Evolutionary conservation across 2,888 invertebrate species (phyloP).

Genomic region (Microctonus brassicae): DNA sequence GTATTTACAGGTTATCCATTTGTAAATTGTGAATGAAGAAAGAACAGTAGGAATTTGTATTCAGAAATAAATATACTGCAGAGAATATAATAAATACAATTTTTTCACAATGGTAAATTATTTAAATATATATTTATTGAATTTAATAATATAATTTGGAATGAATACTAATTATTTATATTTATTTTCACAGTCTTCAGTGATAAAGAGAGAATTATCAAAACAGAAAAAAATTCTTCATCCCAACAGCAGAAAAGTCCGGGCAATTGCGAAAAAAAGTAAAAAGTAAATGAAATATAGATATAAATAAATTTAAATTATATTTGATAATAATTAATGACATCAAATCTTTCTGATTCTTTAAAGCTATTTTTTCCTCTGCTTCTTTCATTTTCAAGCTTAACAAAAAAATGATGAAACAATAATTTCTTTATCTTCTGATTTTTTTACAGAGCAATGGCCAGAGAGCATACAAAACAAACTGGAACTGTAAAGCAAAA

Average conservation of each 20-base stretch:
- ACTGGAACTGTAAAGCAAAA: slow-evolving; percentile 81
- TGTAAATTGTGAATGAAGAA: too few species aligned
- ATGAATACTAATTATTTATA: slow-evolving; percentile 64
- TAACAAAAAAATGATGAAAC: too few species aligned
- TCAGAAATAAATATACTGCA: too few species aligned
- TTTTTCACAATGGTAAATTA: slow-evolving; percentile 41
- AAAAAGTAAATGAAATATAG: slow-evolving; percentile 71
- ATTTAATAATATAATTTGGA: background rate
- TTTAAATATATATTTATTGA: background rate
- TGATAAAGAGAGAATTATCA: slow-evolving; percentile 50
- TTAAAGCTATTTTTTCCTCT: slow-evolving; percentile 21
- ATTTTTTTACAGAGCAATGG: slow-evolving; percentile 68
- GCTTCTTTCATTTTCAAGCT: slow-evolving; percentile 7
- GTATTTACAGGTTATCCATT: background rate
- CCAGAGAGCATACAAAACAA: slow-evolving; percentile 75
- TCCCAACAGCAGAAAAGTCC: slow-evolving; percentile 88
- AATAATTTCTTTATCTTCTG: background rate
- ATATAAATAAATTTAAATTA: background rate
- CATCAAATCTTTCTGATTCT: too few species aligned
- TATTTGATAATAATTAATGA: too few species aligned
- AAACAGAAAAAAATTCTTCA: slow-evolving; percentile 71
- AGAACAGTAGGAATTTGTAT: too few species aligned
- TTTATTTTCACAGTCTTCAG: slow-evolving; percentile 45
- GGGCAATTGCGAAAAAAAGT: slow-evolving; percentile 79
- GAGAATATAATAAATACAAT: too few species aligned